These are phyloP conservation scores for Nemapogon koenigi DNA, from an alignment of 2,888 invertebrate species.

Conservation along the genomic window DNA sequence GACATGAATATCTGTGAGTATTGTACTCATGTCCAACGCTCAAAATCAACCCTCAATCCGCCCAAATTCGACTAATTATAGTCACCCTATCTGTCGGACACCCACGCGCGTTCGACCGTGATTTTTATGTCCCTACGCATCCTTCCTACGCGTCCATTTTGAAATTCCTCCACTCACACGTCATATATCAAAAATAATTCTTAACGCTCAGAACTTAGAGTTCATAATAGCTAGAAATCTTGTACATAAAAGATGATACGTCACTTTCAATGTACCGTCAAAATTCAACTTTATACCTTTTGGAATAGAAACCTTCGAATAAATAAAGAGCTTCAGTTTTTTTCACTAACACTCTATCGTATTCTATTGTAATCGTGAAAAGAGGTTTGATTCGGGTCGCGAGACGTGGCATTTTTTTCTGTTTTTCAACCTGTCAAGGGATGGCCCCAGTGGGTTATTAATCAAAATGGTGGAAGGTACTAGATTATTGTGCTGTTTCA, in stretches of 20 bases:
- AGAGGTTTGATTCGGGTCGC: slow-evolving; percentile 41
- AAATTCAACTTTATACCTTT: slow-evolving; percentile 30
- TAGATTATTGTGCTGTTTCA: too few species aligned
- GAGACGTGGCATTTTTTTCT: slow-evolving; percentile 34
- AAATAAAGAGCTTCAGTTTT: slow-evolving; percentile 10
- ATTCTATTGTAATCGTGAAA: slow-evolving; percentile 36
- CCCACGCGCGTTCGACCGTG: slow-evolving; percentile 46
- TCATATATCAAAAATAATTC: slow-evolving; percentile 14
- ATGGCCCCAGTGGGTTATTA: slow-evolving; percentile 34
- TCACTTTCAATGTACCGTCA: slow-evolving; percentile 15
- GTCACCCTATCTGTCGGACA: too few species aligned
- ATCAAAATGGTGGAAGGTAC: slow-evolving; percentile 31
- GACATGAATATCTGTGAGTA: too few species aligned
- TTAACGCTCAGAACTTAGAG: slow-evolving; percentile 18
- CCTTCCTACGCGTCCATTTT: slow-evolving; percentile 37
- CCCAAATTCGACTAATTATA: too few species aligned
- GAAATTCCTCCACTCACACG: slow-evolving; percentile 28
- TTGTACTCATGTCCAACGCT: too few species aligned
- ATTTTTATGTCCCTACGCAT: slow-evolving; percentile 48
- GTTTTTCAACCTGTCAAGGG: slow-evolving; percentile 32
- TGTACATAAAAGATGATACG: slow-evolving; percentile 12
- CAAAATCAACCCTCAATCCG: too few species aligned
- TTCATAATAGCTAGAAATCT: slow-evolving; percentile 17
- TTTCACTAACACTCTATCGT: slow-evolving; percentile 23
- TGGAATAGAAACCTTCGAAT: slow-evolving; percentile 29